A percentile compares a stretch with the other conserved stretches of the same genome.
phyloP scores from a whole-genome alignment of 2,888 invertebrate genomes.

The Polyommatus icarus region DNA sequence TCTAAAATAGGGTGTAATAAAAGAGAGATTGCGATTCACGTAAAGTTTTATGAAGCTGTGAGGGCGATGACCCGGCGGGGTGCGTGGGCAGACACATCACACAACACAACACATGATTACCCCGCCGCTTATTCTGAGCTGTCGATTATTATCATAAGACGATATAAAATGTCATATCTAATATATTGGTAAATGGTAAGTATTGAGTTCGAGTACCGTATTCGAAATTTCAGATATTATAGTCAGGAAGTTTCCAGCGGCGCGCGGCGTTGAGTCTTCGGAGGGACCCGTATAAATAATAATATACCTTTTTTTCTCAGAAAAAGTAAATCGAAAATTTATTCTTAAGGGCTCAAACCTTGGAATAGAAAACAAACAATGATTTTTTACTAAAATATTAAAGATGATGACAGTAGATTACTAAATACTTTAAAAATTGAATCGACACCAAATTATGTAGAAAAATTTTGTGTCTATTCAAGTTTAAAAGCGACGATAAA shows the following conservation, averaged over 20 bases:
- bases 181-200: not conserved
- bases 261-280: not conserved
- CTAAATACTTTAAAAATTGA: too few relatives aligned
- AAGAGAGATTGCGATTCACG: conserved; percentile 30
- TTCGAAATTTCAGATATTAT: not conserved
- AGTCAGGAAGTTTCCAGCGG: not conserved
- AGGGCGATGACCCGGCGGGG: conserved; percentile 65
- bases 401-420: too few relatives aligned
- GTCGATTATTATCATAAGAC: conserved; percentile 12
- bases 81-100: conserved; percentile 56
- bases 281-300: too few relatives aligned
- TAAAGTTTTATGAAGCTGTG: conserved; percentile 47
- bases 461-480: too few relatives aligned
- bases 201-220: not conserved
- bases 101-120: conserved; percentile 65
- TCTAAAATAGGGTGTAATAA: conserved; percentile 14
- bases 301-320: too few relatives aligned
- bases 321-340: too few relatives aligned
- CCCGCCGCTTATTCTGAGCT: conserved; percentile 50
- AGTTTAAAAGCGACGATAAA: too few relatives aligned
- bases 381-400: too few relatives aligned
- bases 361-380: too few relatives aligned
- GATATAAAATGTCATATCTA: not conserved
- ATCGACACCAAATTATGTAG: too few relatives aligned
- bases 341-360: too few relatives aligned